A percentile compares a stretch with the other conserved stretches of the same genome.
phyloP scores from a whole-genome alignment of 2,797 vertebrate species.

The Brachyrhaphis roseni region DNA sequence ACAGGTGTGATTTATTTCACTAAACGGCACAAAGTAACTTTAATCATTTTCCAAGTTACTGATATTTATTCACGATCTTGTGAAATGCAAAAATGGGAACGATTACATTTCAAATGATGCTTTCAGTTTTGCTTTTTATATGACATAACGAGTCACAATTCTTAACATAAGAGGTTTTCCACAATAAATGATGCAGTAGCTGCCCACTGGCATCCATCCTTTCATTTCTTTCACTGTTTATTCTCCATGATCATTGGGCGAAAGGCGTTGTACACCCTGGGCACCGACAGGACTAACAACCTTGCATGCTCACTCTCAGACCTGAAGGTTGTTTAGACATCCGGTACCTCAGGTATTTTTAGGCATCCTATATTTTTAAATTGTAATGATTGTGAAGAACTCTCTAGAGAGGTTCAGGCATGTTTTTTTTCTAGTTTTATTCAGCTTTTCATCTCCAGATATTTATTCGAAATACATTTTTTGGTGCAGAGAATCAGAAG shows the following conservation, averaged over 20 bases:
- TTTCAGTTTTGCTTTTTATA: no score
- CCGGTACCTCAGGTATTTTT: not conserved
- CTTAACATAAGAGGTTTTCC: no score
- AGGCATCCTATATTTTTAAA: not conserved
- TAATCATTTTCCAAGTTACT: no score
- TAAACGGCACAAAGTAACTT: no score
- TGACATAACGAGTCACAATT: no score
- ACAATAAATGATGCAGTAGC: no score
- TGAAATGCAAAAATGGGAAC: no score
- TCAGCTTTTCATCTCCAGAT: not conserved
- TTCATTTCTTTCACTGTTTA: not conserved
- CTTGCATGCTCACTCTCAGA: not conserved
- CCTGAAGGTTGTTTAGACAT: not conserved
- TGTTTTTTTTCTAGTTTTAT: not conserved
- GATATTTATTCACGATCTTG: no score
- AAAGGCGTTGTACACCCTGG: not conserved
- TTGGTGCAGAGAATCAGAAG: not conserved
- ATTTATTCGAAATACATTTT: not conserved
- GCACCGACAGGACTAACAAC: not conserved
- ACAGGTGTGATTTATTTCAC: no score
- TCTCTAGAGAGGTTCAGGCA: not conserved
- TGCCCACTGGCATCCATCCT: not conserved
- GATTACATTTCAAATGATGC: no score
- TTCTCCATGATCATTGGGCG: not conserved
- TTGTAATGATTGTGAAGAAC: not conserved